These are phyloP conservation scores for Dipus sagitta DNA, from an alignment of 2,797 vertebrate genomes.

Conservation along the genomic window DNA sequence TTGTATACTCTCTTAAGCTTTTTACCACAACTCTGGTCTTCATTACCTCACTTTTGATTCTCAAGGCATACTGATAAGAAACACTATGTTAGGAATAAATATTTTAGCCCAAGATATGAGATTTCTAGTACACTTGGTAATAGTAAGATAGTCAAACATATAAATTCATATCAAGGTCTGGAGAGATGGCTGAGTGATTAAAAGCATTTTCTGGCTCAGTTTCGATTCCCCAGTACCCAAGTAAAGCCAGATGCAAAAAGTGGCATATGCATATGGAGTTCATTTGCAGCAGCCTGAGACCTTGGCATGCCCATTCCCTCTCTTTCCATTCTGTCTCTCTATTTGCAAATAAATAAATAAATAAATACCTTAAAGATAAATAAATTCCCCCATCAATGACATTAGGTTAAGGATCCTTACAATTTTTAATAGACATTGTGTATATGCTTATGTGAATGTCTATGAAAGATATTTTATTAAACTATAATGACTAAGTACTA, in stretches of 20 bases:
- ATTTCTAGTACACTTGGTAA: not conserved
- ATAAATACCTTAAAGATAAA: too few species aligned
- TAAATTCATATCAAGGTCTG: not conserved
- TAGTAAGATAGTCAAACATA: constrained; percentile 13
- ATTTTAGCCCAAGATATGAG: not conserved
- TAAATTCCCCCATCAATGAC: not conserved
- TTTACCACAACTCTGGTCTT: not conserved
- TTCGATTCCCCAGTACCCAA: too few species aligned
- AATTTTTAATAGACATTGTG: not conserved
- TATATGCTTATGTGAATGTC: not conserved
- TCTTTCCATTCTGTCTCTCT: too few species aligned
- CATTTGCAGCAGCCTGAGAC: too few species aligned
- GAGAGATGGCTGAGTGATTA: too few species aligned
- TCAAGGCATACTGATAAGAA: not conserved
- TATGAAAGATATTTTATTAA: not conserved
- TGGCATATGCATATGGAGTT: too few species aligned
- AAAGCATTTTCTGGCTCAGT: too few species aligned
- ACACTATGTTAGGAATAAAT: not conserved
- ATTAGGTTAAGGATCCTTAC: not conserved
- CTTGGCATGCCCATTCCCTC: too few species aligned
- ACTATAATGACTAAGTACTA: not conserved
- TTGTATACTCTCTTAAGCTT: not conserved
- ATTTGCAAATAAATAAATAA: too few species aligned
- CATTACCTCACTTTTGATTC: not conserved
- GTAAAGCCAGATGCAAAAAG: too few species aligned